These are phyloP conservation scores for Cynoglossus semilaevis DNA, from an alignment of 2,113 vertebrate genomes.

Conservation along the genomic window DNA sequence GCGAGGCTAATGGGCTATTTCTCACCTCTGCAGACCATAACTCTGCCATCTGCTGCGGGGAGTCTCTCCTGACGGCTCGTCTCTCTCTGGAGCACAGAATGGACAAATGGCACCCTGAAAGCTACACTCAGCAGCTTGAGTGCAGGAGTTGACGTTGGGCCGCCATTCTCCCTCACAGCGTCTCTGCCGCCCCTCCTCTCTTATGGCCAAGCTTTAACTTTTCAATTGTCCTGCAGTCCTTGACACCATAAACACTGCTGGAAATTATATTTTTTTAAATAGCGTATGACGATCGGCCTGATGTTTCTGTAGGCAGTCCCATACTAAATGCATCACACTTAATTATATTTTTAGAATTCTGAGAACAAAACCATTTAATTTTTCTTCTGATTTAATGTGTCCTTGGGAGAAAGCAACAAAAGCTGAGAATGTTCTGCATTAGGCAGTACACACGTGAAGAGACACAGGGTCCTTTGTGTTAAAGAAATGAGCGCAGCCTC, in stretches of 20 bases:
- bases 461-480: constrained; percentile 31
- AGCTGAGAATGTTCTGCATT: constrained; percentile 33
- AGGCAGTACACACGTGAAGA: constrained; percentile 33
- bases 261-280: no score
- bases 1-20: constrained; percentile 73
- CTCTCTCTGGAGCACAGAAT: constrained; percentile 47
- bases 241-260: constrained; percentile 1
- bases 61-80: constrained; percentile 43
- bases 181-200: not conserved
- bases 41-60: constrained; percentile 78
- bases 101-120: constrained; percentile 62
- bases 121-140: constrained; percentile 59
- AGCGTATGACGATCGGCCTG: no score
- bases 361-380: no score
- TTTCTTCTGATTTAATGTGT: no score
- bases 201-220: not conserved
- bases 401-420: no score
- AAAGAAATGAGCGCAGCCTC: constrained; percentile 17
- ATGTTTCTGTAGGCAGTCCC: not conserved
- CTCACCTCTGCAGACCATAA: constrained; percentile 71
- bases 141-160: constrained; percentile 30
- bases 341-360: no score
- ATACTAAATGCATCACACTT: no score
- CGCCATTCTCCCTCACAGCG: constrained; percentile 14
- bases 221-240: constrained; percentile 26